Percentiles rank a stretch among this genome's conserved stretches.
Evolutionary conservation across 2,113 vertebrate genomes (phyloP).

Genomic region (Oryzias woworae): DNA sequence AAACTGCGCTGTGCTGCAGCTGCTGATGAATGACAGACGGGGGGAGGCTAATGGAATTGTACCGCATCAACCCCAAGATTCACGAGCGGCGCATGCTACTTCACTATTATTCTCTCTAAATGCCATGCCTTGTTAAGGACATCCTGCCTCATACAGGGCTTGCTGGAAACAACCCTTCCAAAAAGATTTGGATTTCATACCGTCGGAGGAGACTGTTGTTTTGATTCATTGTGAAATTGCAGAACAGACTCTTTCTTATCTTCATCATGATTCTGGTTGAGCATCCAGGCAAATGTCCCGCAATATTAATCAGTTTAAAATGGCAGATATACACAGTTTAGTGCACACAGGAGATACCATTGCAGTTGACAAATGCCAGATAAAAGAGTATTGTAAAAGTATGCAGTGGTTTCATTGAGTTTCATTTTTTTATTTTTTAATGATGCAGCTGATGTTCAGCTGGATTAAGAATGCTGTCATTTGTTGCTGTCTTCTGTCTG

Average conservation of each 20-base stretch:
- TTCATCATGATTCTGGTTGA: constrained; percentile 11
- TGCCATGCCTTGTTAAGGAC: constrained; percentile 63
- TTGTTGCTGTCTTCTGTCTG: constrained; percentile 34
- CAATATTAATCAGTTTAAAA: constrained; percentile 27
- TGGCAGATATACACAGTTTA: constrained; percentile 20
- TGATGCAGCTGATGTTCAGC: constrained; percentile 42
- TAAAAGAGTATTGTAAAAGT: constrained; percentile 10
- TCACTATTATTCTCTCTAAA: constrained; percentile 64
- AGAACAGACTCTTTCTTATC: background rate
- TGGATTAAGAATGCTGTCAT: constrained; percentile 48
- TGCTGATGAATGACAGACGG: constrained; percentile 72
- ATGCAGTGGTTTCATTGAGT: constrained; percentile 40
- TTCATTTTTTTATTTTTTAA: constrained; percentile 58
- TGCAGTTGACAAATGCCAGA: constrained; percentile 39
- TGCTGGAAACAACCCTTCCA: constrained; percentile 24
- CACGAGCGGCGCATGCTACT: constrained; percentile 47
- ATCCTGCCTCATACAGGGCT: constrained; percentile 42
- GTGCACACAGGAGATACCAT: constrained; percentile 38
- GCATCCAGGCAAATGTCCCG: constrained; percentile 4
- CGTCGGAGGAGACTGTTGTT: constrained; percentile 24
- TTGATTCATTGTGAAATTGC: constrained; percentile 38
- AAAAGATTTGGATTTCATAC: constrained; percentile 37
- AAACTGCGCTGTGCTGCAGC: constrained; percentile 59
- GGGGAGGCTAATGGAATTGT: constrained; percentile 69
- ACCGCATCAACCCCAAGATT: constrained; percentile 51